These are phyloP conservation scores for Imbricaverruca yamaguchii DNA, from an alignment of 2,888 invertebrate genomes.

Conservation along the genomic window DNA sequence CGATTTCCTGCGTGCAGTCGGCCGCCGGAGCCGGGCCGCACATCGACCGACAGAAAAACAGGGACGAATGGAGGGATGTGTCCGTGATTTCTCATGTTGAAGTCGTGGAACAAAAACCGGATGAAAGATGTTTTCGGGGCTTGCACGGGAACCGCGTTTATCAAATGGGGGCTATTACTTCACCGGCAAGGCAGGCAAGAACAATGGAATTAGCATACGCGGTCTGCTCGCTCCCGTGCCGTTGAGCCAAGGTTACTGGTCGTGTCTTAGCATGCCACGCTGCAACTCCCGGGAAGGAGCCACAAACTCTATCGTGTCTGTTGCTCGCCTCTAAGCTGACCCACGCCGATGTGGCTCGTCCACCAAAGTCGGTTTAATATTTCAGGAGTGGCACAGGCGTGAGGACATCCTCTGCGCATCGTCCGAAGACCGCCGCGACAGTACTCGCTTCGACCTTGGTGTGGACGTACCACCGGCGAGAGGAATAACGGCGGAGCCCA, in stretches of 20 bases:
- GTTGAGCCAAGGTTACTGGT: neutral
- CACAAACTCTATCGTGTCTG: too few species aligned
- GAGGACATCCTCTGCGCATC: too few species aligned
- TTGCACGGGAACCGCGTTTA: constrained; percentile 17
- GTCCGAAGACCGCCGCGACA: too few species aligned
- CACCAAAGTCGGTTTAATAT: too few species aligned
- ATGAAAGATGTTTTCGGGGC: neutral
- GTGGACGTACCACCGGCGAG: too few species aligned
- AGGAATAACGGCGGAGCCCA: too few species aligned
- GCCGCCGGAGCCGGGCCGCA: neutral
- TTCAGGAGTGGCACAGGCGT: too few species aligned
- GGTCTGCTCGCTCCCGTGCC: neutral
- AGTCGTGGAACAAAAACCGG: neutral
- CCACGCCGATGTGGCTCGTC: too few species aligned
- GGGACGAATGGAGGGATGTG: constrained; percentile 8
- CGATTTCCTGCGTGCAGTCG: neutral
- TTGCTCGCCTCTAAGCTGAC: too few species aligned
- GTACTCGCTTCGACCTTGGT: too few species aligned
- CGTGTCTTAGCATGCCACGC: neutral
- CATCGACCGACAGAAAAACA: constrained; percentile 6
- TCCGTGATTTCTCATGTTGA: constrained; percentile 13
- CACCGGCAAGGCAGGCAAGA: neutral
- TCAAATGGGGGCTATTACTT: constrained; percentile 14
- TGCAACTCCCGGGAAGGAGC: neutral
- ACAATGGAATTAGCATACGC: neutral